Base-by-base conservation (phyloP, 2,797 vertebrate species). In the Lepidocolaptes lacrymiger region DNA sequence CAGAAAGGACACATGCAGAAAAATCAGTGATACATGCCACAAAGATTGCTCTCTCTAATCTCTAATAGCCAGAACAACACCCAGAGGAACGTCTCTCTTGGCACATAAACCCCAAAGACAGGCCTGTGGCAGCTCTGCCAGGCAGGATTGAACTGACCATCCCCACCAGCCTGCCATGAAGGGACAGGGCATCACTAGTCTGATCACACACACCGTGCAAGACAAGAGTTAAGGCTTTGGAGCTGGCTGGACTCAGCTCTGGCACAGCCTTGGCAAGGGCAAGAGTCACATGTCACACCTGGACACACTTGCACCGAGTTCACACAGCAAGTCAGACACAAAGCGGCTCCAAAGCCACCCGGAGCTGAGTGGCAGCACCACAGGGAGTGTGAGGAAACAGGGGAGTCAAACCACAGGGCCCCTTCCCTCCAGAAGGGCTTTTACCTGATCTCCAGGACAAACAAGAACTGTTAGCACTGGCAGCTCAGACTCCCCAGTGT, bases 1-100 rank as follows among this genome's bases (percentile, higher is more conserved):
- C 68, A 69, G 88, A 76, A 95, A 95, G 81, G 92, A 94, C 80
- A 91, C 94, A 93, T 92, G 97, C 96, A 96, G 91, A 54, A 71
- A 88, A 62, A 44, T 39, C 9, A 78, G 90, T 21, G 58, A 90
- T n/a, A 85, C 76, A 83, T 71, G 83, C 91, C 89, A 95, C 87
- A 20, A 74, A 39, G 82, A 78, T 44, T 59, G 78, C 56, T 52
- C 82, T 82, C 44, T 61, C 74, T 94, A 68, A 52, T 37, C 32
- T 78, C 91, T 94, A 69, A 44, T 5, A 88, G 36, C 41, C 18
- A 7, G 54, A 76, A 88, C 51, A 59, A 76, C 4, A 56, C 44
- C 58, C 61, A 32, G 0, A 34, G 89, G 43, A 37, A 62, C 6
- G 2, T 4, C 58, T 80, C 59, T 62, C 64, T 64, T 44, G 23